phyloP scores from a whole-genome alignment of 2,113 vertebrate species.

The Istiophorus platypterus region DNA sequence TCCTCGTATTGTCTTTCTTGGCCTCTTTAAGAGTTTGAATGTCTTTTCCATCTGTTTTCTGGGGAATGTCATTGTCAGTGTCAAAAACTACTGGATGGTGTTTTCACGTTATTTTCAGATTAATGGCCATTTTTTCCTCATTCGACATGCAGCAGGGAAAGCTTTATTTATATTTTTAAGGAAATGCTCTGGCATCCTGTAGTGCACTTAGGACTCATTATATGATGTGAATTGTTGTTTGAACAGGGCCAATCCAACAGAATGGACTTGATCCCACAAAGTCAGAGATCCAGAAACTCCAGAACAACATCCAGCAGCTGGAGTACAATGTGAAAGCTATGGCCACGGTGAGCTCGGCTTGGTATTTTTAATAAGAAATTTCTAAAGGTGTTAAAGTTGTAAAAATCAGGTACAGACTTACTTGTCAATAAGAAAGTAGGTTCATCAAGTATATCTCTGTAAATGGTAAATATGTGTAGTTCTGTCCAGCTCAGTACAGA shows the following conservation, averaged over 20 bases:
- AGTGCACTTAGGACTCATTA: neutral
- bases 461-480: neutral
- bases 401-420: neutral
- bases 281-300: slow-evolving; percentile 67
- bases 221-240: slow-evolving; percentile 13
- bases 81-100: neutral
- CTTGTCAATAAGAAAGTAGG: neutral
- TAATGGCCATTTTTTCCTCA: neutral
- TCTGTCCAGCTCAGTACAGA: neutral
- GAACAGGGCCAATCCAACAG: slow-evolving; percentile 58
- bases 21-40: too few relatives aligned
- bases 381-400: neutral
- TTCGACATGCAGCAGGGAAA: neutral
- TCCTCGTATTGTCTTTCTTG: too few relatives aligned
- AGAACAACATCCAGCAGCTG: slow-evolving; percentile 75
- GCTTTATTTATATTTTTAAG: neutral
- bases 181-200: neutral
- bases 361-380: neutral
- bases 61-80: neutral
- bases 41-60: too few relatives aligned
- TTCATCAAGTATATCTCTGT: neutral
- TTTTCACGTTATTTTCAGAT: neutral
- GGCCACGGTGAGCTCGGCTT: slow-evolving; percentile 67
- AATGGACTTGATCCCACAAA: slow-evolving; percentile 67
- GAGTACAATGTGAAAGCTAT: slow-evolving; percentile 68